Conservation (phyloP, 2,113 vertebrate genomes). For the Ifrita kowaldi region DNA sequence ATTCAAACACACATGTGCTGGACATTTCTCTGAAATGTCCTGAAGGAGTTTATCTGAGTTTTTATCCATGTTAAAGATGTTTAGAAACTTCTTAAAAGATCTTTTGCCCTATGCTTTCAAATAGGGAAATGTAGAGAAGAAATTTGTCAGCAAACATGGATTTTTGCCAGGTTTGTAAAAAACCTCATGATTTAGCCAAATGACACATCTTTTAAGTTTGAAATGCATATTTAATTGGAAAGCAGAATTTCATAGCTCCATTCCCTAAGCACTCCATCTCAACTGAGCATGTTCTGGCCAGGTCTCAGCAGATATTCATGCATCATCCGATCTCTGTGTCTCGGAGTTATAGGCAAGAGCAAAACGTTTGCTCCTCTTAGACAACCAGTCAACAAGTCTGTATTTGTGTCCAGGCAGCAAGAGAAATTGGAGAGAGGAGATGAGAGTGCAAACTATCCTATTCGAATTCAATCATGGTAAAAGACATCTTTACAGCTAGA, state of each 20-base stretch:
- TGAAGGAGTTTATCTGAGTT: not conserved
- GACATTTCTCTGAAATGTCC: not conserved
- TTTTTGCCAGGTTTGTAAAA: not conserved
- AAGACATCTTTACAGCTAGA: not conserved
- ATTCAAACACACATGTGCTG: not conserved
- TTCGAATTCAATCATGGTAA: not conserved
- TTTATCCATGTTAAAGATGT: not conserved
- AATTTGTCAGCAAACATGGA: not conserved
- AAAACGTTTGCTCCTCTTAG: not conserved
- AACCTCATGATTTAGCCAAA: not conserved
- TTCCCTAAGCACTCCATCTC: not conserved
- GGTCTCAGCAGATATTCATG: not conserved
- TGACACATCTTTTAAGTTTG: not conserved
- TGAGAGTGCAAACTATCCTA: not conserved
- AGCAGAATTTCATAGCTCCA: not conserved
- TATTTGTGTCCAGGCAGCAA: not conserved
- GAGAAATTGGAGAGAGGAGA: not conserved
- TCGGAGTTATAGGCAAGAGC: not conserved
- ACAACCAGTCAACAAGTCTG: rapidly evolving
- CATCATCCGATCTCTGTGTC: not conserved
- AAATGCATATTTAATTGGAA: not conserved
- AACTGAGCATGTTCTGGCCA: not conserved
- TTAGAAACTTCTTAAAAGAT: not conserved
- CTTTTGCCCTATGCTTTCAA: not conserved
- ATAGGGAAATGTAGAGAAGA: not conserved